Base-by-base conservation (phyloP, 2,113 vertebrate genomes). In the Kryptolebias marmoratus region DNA sequence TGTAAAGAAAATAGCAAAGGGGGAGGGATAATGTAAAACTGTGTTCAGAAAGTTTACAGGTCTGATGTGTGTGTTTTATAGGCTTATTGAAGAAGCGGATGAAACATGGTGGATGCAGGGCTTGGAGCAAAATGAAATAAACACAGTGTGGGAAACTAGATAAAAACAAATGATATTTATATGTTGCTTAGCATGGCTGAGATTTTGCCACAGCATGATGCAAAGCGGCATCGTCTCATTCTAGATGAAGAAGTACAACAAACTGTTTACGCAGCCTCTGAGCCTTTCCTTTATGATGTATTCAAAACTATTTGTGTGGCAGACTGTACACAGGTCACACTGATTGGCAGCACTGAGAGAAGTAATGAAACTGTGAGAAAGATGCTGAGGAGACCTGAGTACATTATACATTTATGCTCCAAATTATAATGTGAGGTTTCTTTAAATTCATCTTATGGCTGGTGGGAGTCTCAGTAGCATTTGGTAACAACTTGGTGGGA, bases 21-120 rank as follows among this genome's bases (percentile, higher is more conserved):
- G 2, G 10, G 32, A 15, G 45, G 39, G 27, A 58, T 18, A 59
- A 12, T 57, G 55, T 44, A 16, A 45, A 14, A 30, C 16, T 56
- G 50, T 62, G 39, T 68, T 62, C 32, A 82, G 81, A 74, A 61
- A 80, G 73, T 91, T 87, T 75, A 82, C 54, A 81, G 69, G 75
- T 82, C 64, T 72, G 80, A 54, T 11, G 36, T 47, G 78, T 22
- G 67, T 86, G 68, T 87, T 81, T 75, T 68, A 59, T 65, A 65
- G 74, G 76, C 64, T 81, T 90, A 81, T 73, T 79, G 71, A 79
- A 68, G 68, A 55, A 58, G 76, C 63, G 69, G 62, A 68, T 79
- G 70, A 81, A 81, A 87, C 36, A 68, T 77, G 69, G 86, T 80
- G 62, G 64, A 70, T 69, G 70, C 73, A 67, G 47, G 1, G 4